phyloP scores from a whole-genome alignment of 1,140 invertebrate species.

The Sinonovacula constricta region DNA sequence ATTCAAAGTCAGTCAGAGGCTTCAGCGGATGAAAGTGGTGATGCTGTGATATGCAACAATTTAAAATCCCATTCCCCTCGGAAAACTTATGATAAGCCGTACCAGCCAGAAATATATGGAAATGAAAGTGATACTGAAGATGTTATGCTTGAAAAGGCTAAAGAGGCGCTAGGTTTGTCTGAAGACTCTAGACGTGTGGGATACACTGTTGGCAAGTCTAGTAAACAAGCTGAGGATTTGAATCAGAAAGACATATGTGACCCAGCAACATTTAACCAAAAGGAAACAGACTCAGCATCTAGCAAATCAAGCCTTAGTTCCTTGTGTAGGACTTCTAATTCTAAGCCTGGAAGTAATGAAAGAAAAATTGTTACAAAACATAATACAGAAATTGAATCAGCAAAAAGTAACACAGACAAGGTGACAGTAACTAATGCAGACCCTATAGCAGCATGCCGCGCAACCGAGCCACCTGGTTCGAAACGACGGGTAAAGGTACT shows the following conservation, averaged over 20 bases:
- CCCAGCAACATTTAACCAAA: no score
- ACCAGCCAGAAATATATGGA: constrained; percentile 52
- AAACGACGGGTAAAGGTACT: constrained; percentile 60
- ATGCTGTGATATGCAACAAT: constrained; percentile 17
- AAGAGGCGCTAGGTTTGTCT: background rate
- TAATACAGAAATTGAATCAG: no score
- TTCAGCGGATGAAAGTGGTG: background rate
- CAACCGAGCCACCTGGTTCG: constrained; percentile 4
- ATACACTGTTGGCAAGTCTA: constrained; percentile 38
- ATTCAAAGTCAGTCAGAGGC: constrained; percentile 42
- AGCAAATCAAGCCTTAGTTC: no score
- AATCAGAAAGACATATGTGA: no score
- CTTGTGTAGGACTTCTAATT: no score
- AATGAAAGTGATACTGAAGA: constrained; percentile 35
- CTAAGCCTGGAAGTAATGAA: no score
- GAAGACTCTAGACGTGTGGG: constrained; percentile 36
- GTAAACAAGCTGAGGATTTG: constrained; percentile 13
- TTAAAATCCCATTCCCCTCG: constrained; percentile 2
- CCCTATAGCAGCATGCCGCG: constrained; percentile 25
- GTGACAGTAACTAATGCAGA: background rate
- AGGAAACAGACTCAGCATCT: no score
- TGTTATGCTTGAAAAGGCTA: constrained; percentile 19
- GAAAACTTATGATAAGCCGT: constrained; percentile 44
- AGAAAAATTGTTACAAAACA: no score
- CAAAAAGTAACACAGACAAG: background rate